Evolutionary conservation across 2,113 vertebrate species (phyloP).

Genomic region (Prolemur simus): DNA sequence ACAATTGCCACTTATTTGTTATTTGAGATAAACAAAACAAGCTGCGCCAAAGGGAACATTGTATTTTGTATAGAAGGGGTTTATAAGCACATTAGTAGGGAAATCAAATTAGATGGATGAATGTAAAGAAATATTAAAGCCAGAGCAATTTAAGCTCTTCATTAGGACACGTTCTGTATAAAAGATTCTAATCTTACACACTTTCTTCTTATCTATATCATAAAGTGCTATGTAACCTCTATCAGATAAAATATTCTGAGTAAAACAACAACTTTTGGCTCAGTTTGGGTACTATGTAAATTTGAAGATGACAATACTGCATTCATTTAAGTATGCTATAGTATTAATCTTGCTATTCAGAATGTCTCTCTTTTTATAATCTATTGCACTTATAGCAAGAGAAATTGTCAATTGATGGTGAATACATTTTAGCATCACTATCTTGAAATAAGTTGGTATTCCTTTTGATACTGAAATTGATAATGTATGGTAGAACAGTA

Average conservation of each 20-base stretch:
- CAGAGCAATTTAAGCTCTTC: not conserved
- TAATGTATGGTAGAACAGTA: not conserved
- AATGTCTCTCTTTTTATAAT: not conserved
- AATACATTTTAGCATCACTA: constrained; percentile 19
- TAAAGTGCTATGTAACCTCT: not conserved
- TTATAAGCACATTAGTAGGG: not conserved
- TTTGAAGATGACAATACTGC: not conserved
- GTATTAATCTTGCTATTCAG: not conserved
- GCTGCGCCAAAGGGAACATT: not conserved
- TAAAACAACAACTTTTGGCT: not conserved
- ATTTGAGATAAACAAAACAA: not conserved
- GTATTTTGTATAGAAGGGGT: not conserved
- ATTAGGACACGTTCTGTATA: not conserved
- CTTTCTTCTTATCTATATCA: not conserved
- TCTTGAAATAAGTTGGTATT: not conserved
- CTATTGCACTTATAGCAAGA: not conserved
- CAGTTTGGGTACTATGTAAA: not conserved
- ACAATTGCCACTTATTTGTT: not conserved
- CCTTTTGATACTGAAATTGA: constrained; percentile 23
- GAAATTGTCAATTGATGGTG: not conserved
- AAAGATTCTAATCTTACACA: not conserved
- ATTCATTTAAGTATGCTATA: not conserved
- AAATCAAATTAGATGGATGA: not conserved
- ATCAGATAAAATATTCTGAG: not conserved
- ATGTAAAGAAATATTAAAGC: not conserved